Evolutionary conservation across 1,140 invertebrate species (phyloP), one percentile per base, ranked within the genome.

Genomic region (Magallana angulata): DNA sequence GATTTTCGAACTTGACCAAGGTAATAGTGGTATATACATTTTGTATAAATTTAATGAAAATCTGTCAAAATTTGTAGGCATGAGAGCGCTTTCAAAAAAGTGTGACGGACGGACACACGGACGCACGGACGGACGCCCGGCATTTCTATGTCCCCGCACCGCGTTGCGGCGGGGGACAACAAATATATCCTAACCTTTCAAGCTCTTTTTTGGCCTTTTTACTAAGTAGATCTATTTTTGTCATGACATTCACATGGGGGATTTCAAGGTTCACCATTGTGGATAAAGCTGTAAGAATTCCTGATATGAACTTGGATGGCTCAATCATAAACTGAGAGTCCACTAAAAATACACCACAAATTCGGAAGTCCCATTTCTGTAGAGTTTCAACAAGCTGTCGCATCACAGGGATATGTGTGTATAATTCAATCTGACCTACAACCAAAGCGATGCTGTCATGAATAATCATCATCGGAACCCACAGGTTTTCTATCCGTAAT

Each of bases 281-380:
- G 92, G 98, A 98, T 11, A 99, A 95, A 0, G 99, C 98, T 48
- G 98, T 97, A 96, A 99, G 97, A 48, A 98, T 97, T 1, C 98
- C 97, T 36, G 98, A 99, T 82, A 99, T 96, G 95, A 99, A 99
- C 94, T 99, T 99, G 0, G 97, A 96, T 0, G 97, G 96, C 95
- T 99, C 99, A 4, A 99, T 96, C 96, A 99, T 97, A 94, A 99
- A 99, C 94, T 99, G 98, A 57, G 98, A 98, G 94, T 99, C 99
- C 1, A 99, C 95, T 18, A 99, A 94, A 94, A 98, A 99, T 0
- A 99, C 97, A 3, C 96, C 97, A 95, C 98, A 99, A 48, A 99
- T 95, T 86, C 97, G 96, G 92, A 99, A 99, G 94, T 98, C 97
- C 96, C 98, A 97, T 64, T 96, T 96, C 87, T 96, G 94, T n/a